A percentile compares a stretch with the other conserved stretches of the same genome.
These are phyloP conservation scores for Australoheros facetus DNA, from an alignment of 2,797 vertebrate species.

Conservation along the genomic window DNA sequence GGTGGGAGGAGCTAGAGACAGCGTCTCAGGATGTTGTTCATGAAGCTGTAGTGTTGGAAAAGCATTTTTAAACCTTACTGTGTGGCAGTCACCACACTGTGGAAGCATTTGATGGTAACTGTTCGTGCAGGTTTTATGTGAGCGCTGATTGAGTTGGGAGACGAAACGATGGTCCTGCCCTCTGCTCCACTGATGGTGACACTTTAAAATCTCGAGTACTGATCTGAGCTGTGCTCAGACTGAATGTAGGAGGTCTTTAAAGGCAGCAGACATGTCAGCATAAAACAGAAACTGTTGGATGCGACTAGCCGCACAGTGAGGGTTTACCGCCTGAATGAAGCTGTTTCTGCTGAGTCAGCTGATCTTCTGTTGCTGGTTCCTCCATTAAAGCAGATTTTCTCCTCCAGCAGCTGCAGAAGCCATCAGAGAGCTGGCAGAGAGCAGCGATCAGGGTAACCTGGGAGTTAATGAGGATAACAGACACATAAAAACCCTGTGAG, in stretches of 20 bases:
- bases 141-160: too few relatives aligned
- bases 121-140: too few relatives aligned
- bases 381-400: slow-evolving; percentile 28
- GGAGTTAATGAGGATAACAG: slow-evolving; percentile 20
- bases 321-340: not conserved
- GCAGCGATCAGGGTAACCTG: not conserved
- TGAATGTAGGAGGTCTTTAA: too few relatives aligned
- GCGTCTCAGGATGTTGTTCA: not conserved
- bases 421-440: not conserved
- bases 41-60: not conserved
- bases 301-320: not conserved
- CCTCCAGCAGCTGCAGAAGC: slow-evolving; percentile 15
- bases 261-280: too few relatives aligned
- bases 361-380: slow-evolving; percentile 4
- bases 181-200: too few relatives aligned
- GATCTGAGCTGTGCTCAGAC: too few relatives aligned
- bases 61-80: not conserved
- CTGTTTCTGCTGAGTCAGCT: not conserved
- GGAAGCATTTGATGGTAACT: not conserved
- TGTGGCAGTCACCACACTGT: not conserved
- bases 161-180: too few relatives aligned
- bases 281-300: not conserved
- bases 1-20: not conserved
- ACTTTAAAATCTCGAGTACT: too few relatives aligned
- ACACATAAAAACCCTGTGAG: not conserved